phyloP scores from a whole-genome alignment of 2,797 vertebrate species.

The Arnoldichthys spilopterus region DNA sequence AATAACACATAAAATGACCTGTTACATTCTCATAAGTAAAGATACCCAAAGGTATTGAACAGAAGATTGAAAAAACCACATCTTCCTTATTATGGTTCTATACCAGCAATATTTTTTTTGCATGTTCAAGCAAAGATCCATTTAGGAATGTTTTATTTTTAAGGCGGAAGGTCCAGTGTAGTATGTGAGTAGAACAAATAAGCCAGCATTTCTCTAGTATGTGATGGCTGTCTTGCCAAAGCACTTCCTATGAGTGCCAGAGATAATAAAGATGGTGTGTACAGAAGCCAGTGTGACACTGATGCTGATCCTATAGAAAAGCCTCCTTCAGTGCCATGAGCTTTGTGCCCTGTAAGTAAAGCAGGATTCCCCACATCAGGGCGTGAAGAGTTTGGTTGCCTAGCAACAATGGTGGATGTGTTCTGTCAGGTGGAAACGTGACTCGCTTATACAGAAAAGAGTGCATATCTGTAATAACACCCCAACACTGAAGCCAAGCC shows the following conservation, averaged over 20 bases:
- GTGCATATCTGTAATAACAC: constrained; percentile 62
- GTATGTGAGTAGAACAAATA: background rate
- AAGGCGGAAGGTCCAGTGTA: background rate
- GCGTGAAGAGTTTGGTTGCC: constrained; percentile 67
- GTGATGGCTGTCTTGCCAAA: constrained; percentile 1
- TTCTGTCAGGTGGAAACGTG: constrained; percentile 57
- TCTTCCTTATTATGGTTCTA: no score
- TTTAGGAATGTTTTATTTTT: no score
- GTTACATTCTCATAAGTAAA: no score
- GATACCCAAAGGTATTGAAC: no score
- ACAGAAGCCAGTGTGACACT: constrained; percentile 10
- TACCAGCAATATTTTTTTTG: no score
- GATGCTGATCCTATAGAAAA: constrained; percentile 27
- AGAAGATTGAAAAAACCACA: no score
- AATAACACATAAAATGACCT: background rate
- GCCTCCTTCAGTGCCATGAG: constrained; percentile 26
- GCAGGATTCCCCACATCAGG: constrained; percentile 51
- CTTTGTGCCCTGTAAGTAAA: constrained; percentile 26
- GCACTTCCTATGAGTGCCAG: background rate
- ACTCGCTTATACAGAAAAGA: constrained; percentile 60
- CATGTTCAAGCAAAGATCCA: no score
- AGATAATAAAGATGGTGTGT: background rate
- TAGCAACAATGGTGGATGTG: constrained; percentile 66
- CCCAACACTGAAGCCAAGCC: constrained; percentile 55
- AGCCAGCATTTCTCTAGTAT: background rate